phyloP scores from a whole-genome alignment of 2,888 invertebrate genomes.

The Dromius quadrimaculatus region DNA sequence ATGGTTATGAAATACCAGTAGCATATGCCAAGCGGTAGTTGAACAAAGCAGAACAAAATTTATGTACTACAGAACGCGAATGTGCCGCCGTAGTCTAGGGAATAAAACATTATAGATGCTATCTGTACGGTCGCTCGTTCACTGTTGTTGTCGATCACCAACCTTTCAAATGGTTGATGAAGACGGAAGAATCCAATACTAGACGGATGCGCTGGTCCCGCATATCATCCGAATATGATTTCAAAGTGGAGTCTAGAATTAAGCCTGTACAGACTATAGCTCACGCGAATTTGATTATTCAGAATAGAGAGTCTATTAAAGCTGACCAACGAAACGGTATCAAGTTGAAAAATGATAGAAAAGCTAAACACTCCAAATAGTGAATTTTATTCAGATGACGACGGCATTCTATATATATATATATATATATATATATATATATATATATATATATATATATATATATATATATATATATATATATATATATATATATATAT shows the following conservation, averaged over 20 bases:
- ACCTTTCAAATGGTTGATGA: conserved; percentile 54
- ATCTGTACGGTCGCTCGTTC: conserved; percentile 52
- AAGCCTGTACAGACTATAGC: conserved; percentile 53
- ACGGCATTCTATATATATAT: conserved; percentile 1
- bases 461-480: too few species aligned
- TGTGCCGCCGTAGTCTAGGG: conserved; percentile 54
- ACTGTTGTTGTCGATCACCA: conserved; percentile 53
- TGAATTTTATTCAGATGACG: conserved; percentile 26
- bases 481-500: too few species aligned
- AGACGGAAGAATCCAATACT: conserved; percentile 51
- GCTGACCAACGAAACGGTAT: not conserved
- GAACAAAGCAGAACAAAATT: conserved; percentile 53
- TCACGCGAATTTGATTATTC: conserved; percentile 37
- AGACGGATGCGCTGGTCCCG: conserved; percentile 53
- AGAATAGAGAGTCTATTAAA: conserved; percentile 10
- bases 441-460: too few species aligned
- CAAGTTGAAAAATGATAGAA: not conserved
- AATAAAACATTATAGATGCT: conserved; percentile 54
- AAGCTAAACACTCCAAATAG: not conserved
- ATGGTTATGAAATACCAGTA: conserved; percentile 55
- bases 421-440: too few species aligned
- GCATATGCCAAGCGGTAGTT: conserved; percentile 54
- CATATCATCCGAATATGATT: conserved; percentile 51
- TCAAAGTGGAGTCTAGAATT: conserved; percentile 51
- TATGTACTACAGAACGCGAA: conserved; percentile 54